Conservation (phyloP, 2,797 vertebrate genomes). For the Eutrigla gurnardus region DNA sequence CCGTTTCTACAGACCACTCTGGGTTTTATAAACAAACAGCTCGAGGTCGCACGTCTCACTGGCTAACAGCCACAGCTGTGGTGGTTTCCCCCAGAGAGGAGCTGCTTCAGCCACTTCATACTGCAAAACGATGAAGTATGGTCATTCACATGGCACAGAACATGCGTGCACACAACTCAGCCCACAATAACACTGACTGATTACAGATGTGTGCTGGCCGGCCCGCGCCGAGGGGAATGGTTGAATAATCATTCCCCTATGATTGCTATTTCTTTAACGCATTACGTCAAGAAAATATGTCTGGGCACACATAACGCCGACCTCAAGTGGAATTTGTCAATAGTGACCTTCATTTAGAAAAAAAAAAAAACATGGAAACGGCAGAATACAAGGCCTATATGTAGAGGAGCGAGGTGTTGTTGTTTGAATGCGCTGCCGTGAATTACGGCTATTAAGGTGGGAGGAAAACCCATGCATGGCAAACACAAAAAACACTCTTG, state of each 20-base stretch:
- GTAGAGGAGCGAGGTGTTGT: constrained; percentile 38
- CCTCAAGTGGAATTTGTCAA: constrained; percentile 56
- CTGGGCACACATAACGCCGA: constrained; percentile 26
- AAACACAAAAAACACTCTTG: constrained; percentile 47
- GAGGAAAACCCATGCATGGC: constrained; percentile 51
- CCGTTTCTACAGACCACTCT: too few species aligned
- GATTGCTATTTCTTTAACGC: constrained; percentile 55
- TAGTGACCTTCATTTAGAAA: constrained; percentile 41
- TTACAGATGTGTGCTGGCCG: constrained; percentile 44
- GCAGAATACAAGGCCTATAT: constrained; percentile 52
- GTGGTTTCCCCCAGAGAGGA: constrained; percentile 29
- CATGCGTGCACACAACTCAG: constrained; percentile 36
- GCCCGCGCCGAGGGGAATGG: constrained; percentile 34
- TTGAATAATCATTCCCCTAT: constrained; percentile 62
- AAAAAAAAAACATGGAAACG: constrained; percentile 32
- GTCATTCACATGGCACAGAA: constrained; percentile 46
- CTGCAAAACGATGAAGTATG: constrained; percentile 48
- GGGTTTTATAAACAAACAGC: constrained; percentile 1
- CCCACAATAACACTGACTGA: constrained; percentile 59
- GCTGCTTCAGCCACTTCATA: constrained; percentile 40
- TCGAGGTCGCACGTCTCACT: constrained; percentile 20
- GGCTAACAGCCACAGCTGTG: constrained; percentile 27
- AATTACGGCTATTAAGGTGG: constrained; percentile 35
- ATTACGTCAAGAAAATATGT: constrained; percentile 54
- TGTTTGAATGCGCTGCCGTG: constrained; percentile 37